Base-by-base conservation (phyloP, 2,888 invertebrate species). In the Smittia sp. region DNA sequence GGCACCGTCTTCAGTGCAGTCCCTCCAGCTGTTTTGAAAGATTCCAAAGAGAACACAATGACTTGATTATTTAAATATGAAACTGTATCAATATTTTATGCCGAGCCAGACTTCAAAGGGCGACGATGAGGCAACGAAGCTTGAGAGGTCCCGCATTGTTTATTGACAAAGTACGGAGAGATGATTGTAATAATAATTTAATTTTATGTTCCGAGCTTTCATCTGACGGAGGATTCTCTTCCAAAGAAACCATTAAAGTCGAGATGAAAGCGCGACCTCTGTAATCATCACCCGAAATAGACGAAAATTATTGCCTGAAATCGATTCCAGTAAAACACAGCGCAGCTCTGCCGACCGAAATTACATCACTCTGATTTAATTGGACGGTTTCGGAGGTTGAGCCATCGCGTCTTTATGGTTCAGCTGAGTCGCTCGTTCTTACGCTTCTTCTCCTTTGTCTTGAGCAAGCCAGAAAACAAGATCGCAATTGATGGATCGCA, bases 71-170 rank as follows among this genome's bases (percentile, higher is more conserved):
- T 72, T 24, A 72, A 72, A 72, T 25, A 39, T 72, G 39, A 72
- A 72, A 72, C 20, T 72, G 72, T 72, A 72, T 72, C 72, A 72
- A 72, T 72, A 72, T 72, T 72, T 72, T 72, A 20, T 18, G 18
- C 25, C 52, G 11, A 15, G 20, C 13, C 22, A 32, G 52, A 58
- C 38, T 22, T 62, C 58, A 72, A 62, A 72, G 41, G 15, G 18
- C 25, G 22, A 41, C 3, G 2, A 20, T 41, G 46, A 41, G 18
- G 39, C 15, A 69, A 69, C 22, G 46, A 54, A 68, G 32, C 18
- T 67, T 62, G 32, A 72, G 38, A 62, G 72, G 54, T 13, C 54
- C 54, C 62, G 32, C 72, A 72, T 72, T 72, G 72, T 72, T 72
- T 72, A 72, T 72, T 72, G 72, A 72, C 72, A 72, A 72, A 72